Percentiles rank a stretch among this genome's conserved stretches.
phyloP scores from a whole-genome alignment of 2,888 invertebrate genomes.

The Eudemis profundana region DNA sequence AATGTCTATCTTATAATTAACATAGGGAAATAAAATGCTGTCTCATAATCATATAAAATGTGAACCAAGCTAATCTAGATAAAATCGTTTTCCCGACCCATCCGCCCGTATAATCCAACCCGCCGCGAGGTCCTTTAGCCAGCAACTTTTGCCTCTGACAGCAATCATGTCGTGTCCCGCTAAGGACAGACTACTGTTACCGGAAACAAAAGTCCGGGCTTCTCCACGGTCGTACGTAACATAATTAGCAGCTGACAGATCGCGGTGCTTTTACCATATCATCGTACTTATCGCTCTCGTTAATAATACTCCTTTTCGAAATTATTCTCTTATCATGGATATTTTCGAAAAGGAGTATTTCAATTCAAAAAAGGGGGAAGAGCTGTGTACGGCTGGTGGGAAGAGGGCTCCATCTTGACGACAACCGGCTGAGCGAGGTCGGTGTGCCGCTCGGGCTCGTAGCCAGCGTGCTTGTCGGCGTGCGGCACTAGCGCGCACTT shows the following conservation, averaged over 20 bases:
- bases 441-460: constrained; percentile 76
- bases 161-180: not conserved
- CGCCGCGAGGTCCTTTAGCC: not conserved
- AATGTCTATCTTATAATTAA: not conserved
- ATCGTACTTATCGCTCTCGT: constrained; percentile 12
- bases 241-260: not conserved
- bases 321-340: constrained; percentile 72
- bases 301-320: constrained; percentile 82
- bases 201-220: not conserved
- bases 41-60: constrained; percentile 9
- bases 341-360: constrained; percentile 86
- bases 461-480: constrained; percentile 70
- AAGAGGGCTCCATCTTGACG: constrained; percentile 86
- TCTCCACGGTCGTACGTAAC: not conserved
- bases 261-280: constrained; percentile 1
- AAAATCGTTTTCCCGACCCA: constrained; percentile 15
- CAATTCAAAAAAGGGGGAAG: constrained; percentile 92
- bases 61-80: constrained; percentile 1
- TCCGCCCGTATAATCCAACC: constrained; percentile 1
- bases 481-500: constrained; percentile 83
- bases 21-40: constrained; percentile 7
- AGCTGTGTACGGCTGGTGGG: constrained; percentile 87
- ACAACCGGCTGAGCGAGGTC: constrained; percentile 78
- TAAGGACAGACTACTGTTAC: not conserved
- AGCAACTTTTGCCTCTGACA: not conserved